phyloP scores from a whole-genome alignment of 2,113 vertebrate genomes.

The Leptosomus discolor region DNA sequence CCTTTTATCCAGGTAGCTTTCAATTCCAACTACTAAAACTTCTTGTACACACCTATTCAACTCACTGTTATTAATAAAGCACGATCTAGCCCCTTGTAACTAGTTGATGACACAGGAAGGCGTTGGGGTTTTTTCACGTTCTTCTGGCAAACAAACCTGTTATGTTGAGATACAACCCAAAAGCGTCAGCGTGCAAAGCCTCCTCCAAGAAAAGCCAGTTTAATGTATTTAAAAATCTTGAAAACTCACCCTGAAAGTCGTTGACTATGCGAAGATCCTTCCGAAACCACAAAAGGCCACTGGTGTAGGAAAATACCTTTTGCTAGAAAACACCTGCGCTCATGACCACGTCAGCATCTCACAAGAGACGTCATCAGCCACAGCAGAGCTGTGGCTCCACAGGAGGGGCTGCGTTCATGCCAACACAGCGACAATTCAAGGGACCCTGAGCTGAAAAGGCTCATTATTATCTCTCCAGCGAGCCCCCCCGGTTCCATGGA shows the following conservation, averaged over 20 bases:
- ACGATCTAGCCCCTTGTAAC: background rate
- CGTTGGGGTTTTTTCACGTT: background rate
- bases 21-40: background rate
- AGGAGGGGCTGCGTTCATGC: background rate
- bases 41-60: background rate
- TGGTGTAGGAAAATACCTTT: accelerated
- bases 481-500: background rate
- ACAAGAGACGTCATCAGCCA: accelerated
- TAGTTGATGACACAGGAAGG: background rate
- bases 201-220: background rate
- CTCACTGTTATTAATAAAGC: background rate
- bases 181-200: accelerated
- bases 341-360: accelerated
- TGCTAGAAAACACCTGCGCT: background rate
- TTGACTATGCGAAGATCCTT: background rate
- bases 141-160: background rate
- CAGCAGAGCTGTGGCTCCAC: background rate
- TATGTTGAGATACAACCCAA: background rate
- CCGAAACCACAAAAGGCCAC: background rate
- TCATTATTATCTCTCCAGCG: background rate
- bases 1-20: background rate
- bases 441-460: background rate
- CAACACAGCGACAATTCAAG: accelerated
- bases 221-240: background rate
- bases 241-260: background rate